Conservation (phyloP, 2,888 invertebrate species). For the Petrolisthes manimaculis region DNA sequence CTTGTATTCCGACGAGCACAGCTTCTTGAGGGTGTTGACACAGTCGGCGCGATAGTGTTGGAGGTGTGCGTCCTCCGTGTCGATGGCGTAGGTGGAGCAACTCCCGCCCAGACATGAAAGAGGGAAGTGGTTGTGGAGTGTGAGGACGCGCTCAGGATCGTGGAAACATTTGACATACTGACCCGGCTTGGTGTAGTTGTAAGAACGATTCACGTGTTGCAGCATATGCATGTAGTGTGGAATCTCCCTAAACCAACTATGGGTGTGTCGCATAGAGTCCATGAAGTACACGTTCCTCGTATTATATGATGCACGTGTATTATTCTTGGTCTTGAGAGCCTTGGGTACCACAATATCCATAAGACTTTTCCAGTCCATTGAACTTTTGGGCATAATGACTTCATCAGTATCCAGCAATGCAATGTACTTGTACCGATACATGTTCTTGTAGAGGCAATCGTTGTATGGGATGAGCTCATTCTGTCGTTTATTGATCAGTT, state of each 20-base stretch:
- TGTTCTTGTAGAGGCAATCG: constrained; percentile 93
- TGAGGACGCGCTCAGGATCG: constrained; percentile 87
- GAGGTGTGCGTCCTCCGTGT: constrained; percentile 85
- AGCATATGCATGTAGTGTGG: constrained; percentile 93
- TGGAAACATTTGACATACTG: constrained; percentile 95
- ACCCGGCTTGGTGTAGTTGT: constrained; percentile 92
- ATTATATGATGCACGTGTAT: constrained; percentile 84
- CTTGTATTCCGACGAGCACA: constrained; percentile 82
- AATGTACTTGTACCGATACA: constrained; percentile 89
- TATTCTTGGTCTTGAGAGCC: constrained; percentile 77
- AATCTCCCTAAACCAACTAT: constrained; percentile 83
- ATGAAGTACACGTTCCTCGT: constrained; percentile 93
- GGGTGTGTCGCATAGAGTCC: constrained; percentile 83
- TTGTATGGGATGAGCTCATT: constrained; percentile 97
- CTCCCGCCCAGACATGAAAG: constrained; percentile 83
- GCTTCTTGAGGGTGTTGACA: constrained; percentile 86
- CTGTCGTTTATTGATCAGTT: constrained; percentile 92
- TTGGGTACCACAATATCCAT: constrained; percentile 81
- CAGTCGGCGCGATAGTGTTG: constrained; percentile 96
- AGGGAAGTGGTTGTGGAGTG: constrained; percentile 93
- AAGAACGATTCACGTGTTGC: constrained; percentile 73
- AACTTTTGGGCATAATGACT: constrained; percentile 89
- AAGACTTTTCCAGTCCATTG: constrained; percentile 80
- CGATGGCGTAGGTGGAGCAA: constrained; percentile 87
- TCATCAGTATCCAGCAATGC: constrained; percentile 95